A percentile compares a stretch with the other conserved stretches of the same genome.
phyloP scores from a whole-genome alignment of 2,888 invertebrate genomes.

The Tortricodes alternella region DNA sequence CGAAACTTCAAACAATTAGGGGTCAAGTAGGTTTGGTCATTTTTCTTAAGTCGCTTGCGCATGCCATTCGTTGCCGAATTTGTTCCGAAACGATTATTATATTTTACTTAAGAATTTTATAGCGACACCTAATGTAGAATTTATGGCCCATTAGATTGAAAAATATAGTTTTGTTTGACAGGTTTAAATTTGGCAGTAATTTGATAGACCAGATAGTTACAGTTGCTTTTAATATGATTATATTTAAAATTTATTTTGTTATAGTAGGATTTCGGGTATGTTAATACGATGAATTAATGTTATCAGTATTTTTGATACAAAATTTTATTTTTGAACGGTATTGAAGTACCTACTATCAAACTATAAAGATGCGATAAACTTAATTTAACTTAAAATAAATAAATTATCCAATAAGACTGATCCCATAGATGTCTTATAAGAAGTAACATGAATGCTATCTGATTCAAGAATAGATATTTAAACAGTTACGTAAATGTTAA shows the following conservation, averaged over 20 bases:
- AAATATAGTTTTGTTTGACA: slow-evolving; percentile 22
- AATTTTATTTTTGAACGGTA: background rate
- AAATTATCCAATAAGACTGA: too few species aligned
- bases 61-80: slow-evolving; percentile 22
- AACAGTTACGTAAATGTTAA: too few species aligned
- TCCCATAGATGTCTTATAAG: too few species aligned
- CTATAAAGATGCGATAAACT: too few species aligned
- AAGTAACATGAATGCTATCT: too few species aligned
- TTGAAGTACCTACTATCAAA: too few species aligned
- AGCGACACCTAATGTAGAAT: slow-evolving; percentile 23
- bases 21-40: background rate
- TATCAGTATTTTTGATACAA: background rate
- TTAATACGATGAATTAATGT: background rate
- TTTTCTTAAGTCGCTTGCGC: background rate
- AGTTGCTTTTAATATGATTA: background rate
- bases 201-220: slow-evolving; percentile 17
- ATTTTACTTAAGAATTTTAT: slow-evolving; percentile 27
- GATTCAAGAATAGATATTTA: too few species aligned
- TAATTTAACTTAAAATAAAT: too few species aligned
- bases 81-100: slow-evolving; percentile 17
- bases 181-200: slow-evolving; percentile 20
- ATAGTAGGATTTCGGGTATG: background rate
- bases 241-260: slow-evolving; percentile 2
- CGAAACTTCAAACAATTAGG: background rate
- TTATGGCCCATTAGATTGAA: slow-evolving; percentile 23